Evolutionary conservation across 1,140 invertebrate genomes (phyloP), one percentile per base, ranked within the genome.

Genomic region (Diprion similis): DNA sequence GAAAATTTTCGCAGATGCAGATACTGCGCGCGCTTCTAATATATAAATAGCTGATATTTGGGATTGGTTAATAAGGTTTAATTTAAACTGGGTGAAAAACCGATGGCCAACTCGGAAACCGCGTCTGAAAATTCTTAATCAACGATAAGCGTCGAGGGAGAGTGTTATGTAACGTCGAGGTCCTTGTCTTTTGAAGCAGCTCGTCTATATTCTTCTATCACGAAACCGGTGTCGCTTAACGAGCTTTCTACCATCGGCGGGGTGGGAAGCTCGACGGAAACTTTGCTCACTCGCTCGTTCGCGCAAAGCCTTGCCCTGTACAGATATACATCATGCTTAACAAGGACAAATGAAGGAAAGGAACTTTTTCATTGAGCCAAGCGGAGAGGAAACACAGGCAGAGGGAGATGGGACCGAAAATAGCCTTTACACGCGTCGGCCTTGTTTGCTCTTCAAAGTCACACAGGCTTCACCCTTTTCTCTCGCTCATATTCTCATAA

Each of bases 281-380:
- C 51, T 59, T 59, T 59, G 51, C 51, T 59, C 51, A 17, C 51
- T 59, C 51, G 51, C 51, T 59, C 51, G 51, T 17, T 59, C 51
- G 51, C n/a, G 51, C 51, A 9, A 59, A 59, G 51, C 51, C 9
- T 59, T 8, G 51, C 51, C 51, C n/a, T 59, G 51, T 59, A 15
- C 51, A 59, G 51, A 59, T 59, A 59, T 59, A 59, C 8, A 59
- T 59, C 51, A 59, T 17, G n/a, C 51, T 17, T 59, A 59, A 59
- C 51, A 59, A 59, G 51, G 51, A 59, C 51, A 59, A 59, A 59
- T 59, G 51, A 59, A 59, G 51, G 51, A 17, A 13, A 17, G 51
- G 51, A 59, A 59, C 11, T 59, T 59, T 59, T 59, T 59, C 51
- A 17, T 59, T 59, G 51, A 17, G 51, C 51, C 24, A 6, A 37